phyloP scores from a whole-genome alignment of 2,113 vertebrate species.

The Illadopsis cleaveri region DNA sequence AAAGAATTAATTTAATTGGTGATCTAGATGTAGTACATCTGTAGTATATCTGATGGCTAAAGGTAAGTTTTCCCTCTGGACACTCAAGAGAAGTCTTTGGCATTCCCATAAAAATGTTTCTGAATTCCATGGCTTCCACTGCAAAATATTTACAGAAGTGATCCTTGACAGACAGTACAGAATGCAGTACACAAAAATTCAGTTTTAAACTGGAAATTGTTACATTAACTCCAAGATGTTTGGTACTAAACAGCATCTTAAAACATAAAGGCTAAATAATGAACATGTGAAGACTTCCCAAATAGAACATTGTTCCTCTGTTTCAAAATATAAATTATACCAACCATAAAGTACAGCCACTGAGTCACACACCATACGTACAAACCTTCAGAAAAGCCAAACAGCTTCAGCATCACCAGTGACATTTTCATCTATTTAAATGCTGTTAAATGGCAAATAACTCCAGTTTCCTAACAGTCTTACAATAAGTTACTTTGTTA shows the following conservation, averaged over 20 bases:
- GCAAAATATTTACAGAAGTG: not conserved
- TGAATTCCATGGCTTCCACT: not conserved
- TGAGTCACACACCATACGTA: not conserved
- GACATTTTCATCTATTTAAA: not conserved
- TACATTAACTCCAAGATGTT: not conserved
- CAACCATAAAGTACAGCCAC: not conserved
- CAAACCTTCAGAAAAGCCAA: conserved; percentile 1
- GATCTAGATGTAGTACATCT: not conserved
- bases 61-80: not conserved
- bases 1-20: not conserved
- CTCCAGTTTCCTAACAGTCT: not conserved
- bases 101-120: not conserved
- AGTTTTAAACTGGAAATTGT: not conserved
- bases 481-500: not conserved
- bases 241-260: not conserved
- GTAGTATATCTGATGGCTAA: not conserved
- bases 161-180: not conserved
- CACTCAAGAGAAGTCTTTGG: not conserved
- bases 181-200: not conserved
- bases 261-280: not conserved
- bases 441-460: not conserved
- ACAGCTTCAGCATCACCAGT: not conserved
- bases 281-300: not conserved
- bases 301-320: not conserved
- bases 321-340: not conserved